Conservation (phyloP, 2,797 vertebrate species). For the Macrochelys suwanniensis region DNA sequence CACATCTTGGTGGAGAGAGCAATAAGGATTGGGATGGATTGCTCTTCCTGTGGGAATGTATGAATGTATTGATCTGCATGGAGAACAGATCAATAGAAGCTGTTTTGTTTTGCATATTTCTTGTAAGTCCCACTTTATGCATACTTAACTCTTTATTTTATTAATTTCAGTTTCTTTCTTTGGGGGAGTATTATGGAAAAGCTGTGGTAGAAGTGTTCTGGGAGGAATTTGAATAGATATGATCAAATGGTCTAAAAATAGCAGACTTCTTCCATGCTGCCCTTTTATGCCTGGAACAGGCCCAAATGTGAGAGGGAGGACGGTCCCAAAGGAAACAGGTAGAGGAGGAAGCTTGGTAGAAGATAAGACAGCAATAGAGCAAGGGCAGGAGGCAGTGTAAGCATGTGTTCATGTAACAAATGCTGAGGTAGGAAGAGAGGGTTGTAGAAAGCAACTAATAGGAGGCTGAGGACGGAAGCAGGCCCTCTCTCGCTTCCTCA, state of each 20-base stretch:
- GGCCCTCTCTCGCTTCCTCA: accelerated
- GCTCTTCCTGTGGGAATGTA: background rate
- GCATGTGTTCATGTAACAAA: background rate
- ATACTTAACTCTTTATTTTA: constrained; percentile 16
- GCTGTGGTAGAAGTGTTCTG: background rate
- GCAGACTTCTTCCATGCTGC: constrained; percentile 19
- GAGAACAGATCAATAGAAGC: background rate
- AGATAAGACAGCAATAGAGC: background rate
- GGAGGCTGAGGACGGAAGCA: background rate
- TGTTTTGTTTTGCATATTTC: background rate
- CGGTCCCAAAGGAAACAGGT: background rate
- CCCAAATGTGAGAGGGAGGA: background rate
- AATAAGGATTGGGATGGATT: background rate
- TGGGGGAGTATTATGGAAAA: background rate
- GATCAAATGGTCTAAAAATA: constrained; percentile 25
- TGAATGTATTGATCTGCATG: background rate
- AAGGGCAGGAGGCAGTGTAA: constrained; percentile 7
- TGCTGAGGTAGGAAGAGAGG: background rate
- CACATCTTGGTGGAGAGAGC: background rate
- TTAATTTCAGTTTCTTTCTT: constrained; percentile 31
- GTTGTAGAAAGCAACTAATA: background rate
- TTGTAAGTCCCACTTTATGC: background rate
- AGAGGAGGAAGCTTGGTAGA: background rate
- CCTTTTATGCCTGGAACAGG: constrained; percentile 34
- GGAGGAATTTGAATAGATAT: background rate